Conservation (phyloP, 2,888 invertebrate species). For the Cenopis cana region DNA sequence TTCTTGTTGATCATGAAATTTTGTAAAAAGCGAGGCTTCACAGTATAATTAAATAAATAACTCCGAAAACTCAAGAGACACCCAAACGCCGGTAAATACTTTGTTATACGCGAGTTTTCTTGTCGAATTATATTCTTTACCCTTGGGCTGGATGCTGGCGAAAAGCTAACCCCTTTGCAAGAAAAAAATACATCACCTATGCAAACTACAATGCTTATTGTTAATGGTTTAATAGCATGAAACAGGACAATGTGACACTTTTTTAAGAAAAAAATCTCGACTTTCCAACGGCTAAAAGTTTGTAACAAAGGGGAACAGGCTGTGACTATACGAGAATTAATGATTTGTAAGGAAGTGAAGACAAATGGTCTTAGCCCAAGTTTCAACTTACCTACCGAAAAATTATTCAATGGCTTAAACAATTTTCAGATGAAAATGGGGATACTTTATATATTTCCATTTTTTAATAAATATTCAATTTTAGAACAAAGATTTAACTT, state of each 20-base stretch:
- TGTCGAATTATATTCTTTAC: no score
- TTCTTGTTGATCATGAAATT: no score
- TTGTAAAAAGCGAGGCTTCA: no score
- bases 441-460: background rate
- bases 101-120: no score
- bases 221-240: background rate
- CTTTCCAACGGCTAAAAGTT: conserved; percentile 14
- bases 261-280: background rate
- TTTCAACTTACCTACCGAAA: background rate
- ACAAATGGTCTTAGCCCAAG: conserved; percentile 25
- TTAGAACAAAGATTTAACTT: no score
- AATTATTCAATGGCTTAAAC: conserved; percentile 10
- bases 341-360: conserved; percentile 31
- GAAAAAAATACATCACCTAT: no score
- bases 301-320: background rate
- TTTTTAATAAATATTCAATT: background rate
- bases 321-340: conserved; percentile 33
- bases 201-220: background rate
- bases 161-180: no score
- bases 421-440: background rate
- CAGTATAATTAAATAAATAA: no score
- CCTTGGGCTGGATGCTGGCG: no score
- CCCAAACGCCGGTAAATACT: no score
- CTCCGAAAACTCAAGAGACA: no score
- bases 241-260: background rate